Evolutionary conservation across 2,113 vertebrate species (phyloP).

Genomic region (Pampusana beccarii): DNA sequence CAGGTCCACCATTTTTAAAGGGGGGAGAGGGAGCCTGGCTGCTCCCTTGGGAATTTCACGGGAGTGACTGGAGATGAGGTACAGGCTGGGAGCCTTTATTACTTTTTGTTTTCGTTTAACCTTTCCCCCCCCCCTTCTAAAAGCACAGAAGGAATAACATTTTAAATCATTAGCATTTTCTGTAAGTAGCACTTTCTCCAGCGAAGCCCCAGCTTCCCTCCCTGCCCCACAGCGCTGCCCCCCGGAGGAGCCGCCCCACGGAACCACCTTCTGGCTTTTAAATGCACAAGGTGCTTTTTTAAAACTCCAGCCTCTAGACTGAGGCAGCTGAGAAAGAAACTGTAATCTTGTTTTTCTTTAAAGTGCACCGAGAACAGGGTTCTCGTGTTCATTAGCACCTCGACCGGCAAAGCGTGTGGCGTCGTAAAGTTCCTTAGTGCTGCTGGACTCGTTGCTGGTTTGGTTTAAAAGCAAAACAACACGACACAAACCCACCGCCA

Average conservation of each 20-base stretch:
- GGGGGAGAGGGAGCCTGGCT: conserved; percentile 70
- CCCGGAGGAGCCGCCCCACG: conserved; percentile 17
- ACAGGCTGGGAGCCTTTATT: conserved; percentile 79
- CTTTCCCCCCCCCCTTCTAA: conserved; percentile 42
- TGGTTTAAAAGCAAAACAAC: not conserved
- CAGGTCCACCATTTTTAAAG: conserved; percentile 81
- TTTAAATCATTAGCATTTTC: conserved; percentile 80
- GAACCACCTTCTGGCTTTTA: not conserved
- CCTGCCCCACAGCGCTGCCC: conserved; percentile 42
- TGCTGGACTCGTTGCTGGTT: not conserved
- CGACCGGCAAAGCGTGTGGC: not conserved
- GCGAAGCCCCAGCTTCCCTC: conserved; percentile 24
- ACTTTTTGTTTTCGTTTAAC: conserved; percentile 11
- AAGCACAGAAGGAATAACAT: conserved; percentile 82
- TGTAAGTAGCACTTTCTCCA: conserved; percentile 76
- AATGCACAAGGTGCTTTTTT: conserved; percentile 47
- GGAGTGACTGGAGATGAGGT: conserved; percentile 82
- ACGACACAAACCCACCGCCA: not conserved
- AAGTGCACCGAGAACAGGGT: not conserved
- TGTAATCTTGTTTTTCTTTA: conserved; percentile 18
- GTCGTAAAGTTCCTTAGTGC: not conserved
- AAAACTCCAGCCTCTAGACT: conserved; percentile 3
- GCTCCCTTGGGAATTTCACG: conserved; percentile 69
- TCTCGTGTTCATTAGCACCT: conserved; percentile 20
- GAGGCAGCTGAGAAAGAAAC: conserved; percentile 13